A percentile compares a stretch with the other conserved stretches of the same genome.
Conservation (phyloP, 1,140 invertebrate genomes). For the Heliconius nattereri region DNA sequence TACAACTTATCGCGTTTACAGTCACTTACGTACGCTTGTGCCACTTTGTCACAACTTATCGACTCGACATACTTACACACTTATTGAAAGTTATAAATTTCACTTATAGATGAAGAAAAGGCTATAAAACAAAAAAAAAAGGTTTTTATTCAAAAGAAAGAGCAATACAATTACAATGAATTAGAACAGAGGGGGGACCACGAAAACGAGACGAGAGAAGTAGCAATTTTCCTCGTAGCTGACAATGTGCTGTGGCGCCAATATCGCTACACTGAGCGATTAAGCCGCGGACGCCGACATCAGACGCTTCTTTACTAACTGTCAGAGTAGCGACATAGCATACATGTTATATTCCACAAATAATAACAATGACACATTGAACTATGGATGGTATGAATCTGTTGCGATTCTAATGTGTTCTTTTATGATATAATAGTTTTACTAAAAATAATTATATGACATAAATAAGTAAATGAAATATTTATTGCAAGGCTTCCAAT, state of each 20-base stretch:
- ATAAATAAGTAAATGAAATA: neutral
- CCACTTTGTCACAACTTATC: too few species aligned
- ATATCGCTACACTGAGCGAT: conserved; percentile 79
- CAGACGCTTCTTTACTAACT: conserved; percentile 79
- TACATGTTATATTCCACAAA: conserved; percentile 29
- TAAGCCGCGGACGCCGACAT: conserved; percentile 79
- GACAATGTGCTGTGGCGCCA: conserved; percentile 81
- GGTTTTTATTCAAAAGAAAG: neutral
- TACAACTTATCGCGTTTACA: too few species aligned
- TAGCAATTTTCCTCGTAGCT: conserved; percentile 79
- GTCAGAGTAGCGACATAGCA: conserved; percentile 62
- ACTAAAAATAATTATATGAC: neutral
- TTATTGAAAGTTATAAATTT: too few species aligned
- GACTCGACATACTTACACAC: too few species aligned
- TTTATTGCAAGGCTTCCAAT: neutral
- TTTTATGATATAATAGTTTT: neutral
- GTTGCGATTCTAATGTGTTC: neutral
- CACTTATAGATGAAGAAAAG: too few species aligned
- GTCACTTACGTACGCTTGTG: too few species aligned
- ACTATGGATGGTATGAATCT: neutral
- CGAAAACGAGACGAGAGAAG: conserved; percentile 49
- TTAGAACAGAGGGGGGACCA: conserved; percentile 55
- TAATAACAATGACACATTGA: neutral
- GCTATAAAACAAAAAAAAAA: too few species aligned
- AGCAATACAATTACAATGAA: conserved; percentile 17